Conservation (phyloP, 1,140 invertebrate genomes). For the Heliconius hewitsoni region DNA sequence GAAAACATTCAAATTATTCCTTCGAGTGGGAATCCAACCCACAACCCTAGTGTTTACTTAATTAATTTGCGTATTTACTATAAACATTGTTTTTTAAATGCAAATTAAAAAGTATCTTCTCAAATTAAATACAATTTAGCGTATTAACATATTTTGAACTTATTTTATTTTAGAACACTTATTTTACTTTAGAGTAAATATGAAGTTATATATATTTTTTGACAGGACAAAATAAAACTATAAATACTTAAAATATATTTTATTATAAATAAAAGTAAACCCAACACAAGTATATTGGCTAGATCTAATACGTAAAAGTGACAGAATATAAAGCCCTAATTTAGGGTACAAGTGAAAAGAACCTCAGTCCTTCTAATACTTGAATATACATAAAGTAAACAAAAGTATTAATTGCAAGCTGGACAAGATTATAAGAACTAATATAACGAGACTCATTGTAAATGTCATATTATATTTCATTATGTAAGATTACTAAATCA, state of each 20-base stretch:
- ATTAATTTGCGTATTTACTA: constrained; percentile 12
- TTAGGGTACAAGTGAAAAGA: constrained; percentile 80
- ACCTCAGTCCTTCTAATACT: constrained; percentile 78
- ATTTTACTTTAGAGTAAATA: too few species aligned
- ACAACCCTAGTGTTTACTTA: too few species aligned
- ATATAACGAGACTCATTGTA: neutral
- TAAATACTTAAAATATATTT: constrained; percentile 69
- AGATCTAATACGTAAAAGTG: constrained; percentile 62
- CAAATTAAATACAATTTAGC: too few species aligned
- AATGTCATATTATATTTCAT: neutral
- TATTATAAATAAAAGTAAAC: constrained; percentile 80
- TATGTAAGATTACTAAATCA: neutral
- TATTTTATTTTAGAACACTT: too few species aligned
- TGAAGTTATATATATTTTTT: too few species aligned
- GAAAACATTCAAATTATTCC: too few species aligned
- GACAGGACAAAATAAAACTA: constrained; percentile 39
- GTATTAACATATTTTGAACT: too few species aligned
- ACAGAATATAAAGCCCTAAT: constrained; percentile 78
- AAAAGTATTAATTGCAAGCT: neutral
- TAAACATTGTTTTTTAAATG: too few species aligned
- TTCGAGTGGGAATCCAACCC: too few species aligned
- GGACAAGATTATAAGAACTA: neutral
- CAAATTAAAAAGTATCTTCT: too few species aligned
- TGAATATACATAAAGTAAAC: constrained; percentile 60
- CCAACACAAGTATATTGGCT: constrained; percentile 77